Evolutionary conservation across 2,888 invertebrate species (phyloP).

Genomic region (Arrhopalites spinosus): DNA sequence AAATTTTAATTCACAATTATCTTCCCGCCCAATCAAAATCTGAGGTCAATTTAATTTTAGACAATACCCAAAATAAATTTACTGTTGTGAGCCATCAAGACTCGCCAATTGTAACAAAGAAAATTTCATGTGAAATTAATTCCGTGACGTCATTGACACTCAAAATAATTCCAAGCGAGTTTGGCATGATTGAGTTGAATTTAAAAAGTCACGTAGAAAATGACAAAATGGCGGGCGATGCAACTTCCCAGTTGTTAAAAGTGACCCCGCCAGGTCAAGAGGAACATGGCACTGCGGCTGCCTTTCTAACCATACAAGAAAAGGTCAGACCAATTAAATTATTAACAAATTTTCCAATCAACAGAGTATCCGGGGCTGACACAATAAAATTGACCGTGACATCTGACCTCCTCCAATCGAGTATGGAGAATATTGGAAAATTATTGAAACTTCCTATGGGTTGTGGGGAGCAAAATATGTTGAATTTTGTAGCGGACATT

Average conservation of each 20-base stretch:
- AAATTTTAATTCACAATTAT: slow-evolving; percentile 87
- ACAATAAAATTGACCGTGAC: not conserved
- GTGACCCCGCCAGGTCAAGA: not conserved
- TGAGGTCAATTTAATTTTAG: not conserved
- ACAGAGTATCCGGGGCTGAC: not conserved
- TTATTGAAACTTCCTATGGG: slow-evolving; percentile 50
- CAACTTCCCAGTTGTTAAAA: not conserved
- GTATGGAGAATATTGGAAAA: not conserved
- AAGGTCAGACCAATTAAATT: not conserved
- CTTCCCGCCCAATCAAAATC: not conserved
- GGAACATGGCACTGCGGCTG: not conserved
- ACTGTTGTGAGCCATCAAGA: not conserved
- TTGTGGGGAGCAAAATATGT: slow-evolving; percentile 55
- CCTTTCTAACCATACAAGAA: not conserved
- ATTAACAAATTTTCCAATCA: not conserved
- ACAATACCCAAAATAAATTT: not conserved
- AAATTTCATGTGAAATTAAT: not conserved
- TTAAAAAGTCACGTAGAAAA: not conserved
- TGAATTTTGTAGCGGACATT: slow-evolving; percentile 54
- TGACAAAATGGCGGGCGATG: not conserved
- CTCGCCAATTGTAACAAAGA: not conserved
- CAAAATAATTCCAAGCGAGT: not conserved
- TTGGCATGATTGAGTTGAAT: not conserved
- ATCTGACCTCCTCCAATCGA: not conserved
- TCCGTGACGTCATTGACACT: not conserved